These are phyloP conservation scores for Microctonus brassicae DNA, from an alignment of 2,888 invertebrate genomes.

Conservation along the genomic window DNA sequence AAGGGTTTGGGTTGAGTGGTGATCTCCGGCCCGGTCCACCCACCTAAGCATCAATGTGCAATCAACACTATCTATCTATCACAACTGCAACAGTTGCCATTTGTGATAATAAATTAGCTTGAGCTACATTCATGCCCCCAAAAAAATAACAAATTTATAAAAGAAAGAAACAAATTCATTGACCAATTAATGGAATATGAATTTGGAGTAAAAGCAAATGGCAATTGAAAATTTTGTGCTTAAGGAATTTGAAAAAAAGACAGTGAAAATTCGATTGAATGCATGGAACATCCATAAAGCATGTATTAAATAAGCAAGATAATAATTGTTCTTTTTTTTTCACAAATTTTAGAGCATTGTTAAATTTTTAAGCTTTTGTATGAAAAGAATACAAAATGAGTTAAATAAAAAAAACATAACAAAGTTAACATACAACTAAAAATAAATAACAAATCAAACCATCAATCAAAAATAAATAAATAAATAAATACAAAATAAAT, in stretches of 20 bases:
- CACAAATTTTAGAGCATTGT: neutral
- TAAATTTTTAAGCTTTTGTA: neutral
- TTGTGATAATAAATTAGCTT: constrained; percentile 70
- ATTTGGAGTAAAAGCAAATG: neutral
- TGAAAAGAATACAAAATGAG: neutral
- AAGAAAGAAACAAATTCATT: constrained; percentile 20
- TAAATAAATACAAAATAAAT: constrained; percentile 14
- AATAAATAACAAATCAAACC: neutral
- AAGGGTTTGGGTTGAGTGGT: constrained; percentile 21
- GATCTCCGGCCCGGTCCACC: constrained; percentile 52
- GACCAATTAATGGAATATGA: neutral
- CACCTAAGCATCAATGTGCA: constrained; percentile 69
- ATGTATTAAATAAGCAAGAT: neutral
- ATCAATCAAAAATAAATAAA: neutral
- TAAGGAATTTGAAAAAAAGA: neutral
- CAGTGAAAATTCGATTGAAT: neutral
- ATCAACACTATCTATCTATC: constrained; percentile 72
- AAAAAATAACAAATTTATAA: constrained; percentile 52
- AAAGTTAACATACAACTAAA: neutral
- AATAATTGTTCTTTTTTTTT: neutral
- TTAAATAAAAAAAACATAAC: neutral
- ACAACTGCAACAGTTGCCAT: constrained; percentile 62
- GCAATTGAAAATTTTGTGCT: neutral
- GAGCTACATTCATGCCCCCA: constrained; percentile 69
- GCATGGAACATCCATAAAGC: neutral